These are phyloP conservation scores for Epinotia demarniana DNA, from an alignment of 2,888 invertebrate species.

Conservation along the genomic window DNA sequence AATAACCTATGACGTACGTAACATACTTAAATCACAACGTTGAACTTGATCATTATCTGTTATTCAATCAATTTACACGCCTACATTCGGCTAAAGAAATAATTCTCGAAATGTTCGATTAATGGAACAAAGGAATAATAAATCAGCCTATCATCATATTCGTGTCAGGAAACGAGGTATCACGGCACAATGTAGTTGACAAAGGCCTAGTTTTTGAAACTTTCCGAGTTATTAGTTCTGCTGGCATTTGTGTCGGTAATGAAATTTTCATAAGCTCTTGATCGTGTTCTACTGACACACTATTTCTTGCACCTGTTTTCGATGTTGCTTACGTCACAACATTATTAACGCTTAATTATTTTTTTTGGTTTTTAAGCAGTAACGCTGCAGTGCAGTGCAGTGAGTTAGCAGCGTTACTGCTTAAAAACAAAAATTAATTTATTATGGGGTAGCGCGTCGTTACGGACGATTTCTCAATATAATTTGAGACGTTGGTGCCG, in stretches of 20 bases:
- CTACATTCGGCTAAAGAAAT: neutral
- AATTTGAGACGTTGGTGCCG: too few species aligned
- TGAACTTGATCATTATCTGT: conserved; percentile 3
- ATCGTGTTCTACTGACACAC: conserved; percentile 54
- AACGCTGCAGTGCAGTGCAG: too few species aligned
- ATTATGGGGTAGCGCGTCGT: too few species aligned
- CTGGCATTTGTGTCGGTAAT: conserved; percentile 59
- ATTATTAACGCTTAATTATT: too few species aligned
- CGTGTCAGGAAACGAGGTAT: conserved; percentile 35
- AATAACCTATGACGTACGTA: neutral
- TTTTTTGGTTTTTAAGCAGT: too few species aligned
- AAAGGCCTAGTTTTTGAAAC: conserved; percentile 47
- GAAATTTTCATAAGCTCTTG: conserved; percentile 58
- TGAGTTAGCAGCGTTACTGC: too few species aligned
- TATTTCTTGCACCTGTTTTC: conserved; percentile 39
- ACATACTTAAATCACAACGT: neutral
- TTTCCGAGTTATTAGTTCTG: conserved; percentile 56
- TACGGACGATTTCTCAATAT: too few species aligned
- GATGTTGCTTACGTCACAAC: conserved; percentile 37
- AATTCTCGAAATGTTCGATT: conserved; percentile 12
- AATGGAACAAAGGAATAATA: conserved; percentile 34
- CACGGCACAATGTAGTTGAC: conserved; percentile 39
- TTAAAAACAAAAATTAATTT: too few species aligned
- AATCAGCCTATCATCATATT: conserved; percentile 30
- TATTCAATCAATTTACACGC: conserved; percentile 11